Conservation (phyloP, 2,888 invertebrate species). For the Pocota personata region DNA sequence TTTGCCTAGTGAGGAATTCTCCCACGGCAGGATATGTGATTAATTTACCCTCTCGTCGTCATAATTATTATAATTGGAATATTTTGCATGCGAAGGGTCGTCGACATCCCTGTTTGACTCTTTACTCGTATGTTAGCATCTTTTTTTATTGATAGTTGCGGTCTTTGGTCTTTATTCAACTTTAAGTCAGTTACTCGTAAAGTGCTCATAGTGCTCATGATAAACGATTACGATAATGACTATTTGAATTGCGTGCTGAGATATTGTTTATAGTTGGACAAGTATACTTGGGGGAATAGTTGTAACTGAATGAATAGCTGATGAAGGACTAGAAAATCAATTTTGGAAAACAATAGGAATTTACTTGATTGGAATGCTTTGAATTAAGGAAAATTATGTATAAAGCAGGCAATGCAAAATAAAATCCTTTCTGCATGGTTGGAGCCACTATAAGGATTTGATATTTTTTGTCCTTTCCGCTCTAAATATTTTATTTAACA, state of each 20-base stretch:
- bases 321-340: background rate
- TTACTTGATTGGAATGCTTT: background rate
- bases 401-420: too few species aligned
- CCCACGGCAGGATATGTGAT: conserved; percentile 70
- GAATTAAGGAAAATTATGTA: background rate
- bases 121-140: background rate
- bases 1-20: conserved; percentile 26
- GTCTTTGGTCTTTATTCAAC: conserved; percentile 12
- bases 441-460: background rate
- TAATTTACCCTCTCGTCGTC: conserved; percentile 71
- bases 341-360: background rate
- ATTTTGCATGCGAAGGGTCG: conserved; percentile 62
- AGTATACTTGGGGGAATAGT: background rate
- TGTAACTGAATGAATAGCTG: background rate
- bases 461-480: background rate
- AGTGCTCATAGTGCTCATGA: conserved; percentile 37
- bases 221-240: conserved; percentile 55
- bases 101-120: background rate
- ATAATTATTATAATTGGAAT: conserved; percentile 72
- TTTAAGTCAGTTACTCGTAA: conserved; percentile 5
- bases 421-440: too few species aligned
- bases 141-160: conserved; percentile 36
- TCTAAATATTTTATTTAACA: conserved; percentile 3
- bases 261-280: conserved; percentile 4
- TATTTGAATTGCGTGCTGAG: conserved; percentile 47